These are phyloP conservation scores for Hippocampus mohnikei DNA, from an alignment of 2,113 vertebrate genomes.

Conservation along the genomic window DNA sequence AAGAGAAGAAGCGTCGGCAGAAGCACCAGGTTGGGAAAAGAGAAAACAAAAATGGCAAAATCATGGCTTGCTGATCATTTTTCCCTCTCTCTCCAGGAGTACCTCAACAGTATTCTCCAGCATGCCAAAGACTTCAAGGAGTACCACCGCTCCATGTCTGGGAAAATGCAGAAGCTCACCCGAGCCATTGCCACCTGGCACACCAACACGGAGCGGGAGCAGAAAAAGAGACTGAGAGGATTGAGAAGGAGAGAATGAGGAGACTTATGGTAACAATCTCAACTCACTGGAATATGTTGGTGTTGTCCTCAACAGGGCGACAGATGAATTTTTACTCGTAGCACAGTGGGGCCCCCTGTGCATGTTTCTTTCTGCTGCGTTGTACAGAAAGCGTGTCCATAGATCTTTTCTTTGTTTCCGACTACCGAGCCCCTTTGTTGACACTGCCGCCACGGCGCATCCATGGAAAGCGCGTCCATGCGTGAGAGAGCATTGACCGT, in stretches of 20 bases:
- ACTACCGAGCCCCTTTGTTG: too few relatives aligned
- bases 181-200: conserved; percentile 95
- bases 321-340: too few relatives aligned
- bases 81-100: conserved; percentile 76
- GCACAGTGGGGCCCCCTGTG: too few relatives aligned
- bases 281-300: neutral
- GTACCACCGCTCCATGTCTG: conserved; percentile 92
- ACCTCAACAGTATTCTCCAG: conserved; percentile 96
- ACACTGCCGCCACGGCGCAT: too few relatives aligned
- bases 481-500: too few relatives aligned
- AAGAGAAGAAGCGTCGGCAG: conserved; percentile 95
- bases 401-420: too few relatives aligned
- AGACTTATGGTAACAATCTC: conserved; percentile 88
- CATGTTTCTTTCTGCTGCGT: too few relatives aligned
- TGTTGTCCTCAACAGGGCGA: too few relatives aligned
- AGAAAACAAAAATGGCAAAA: neutral
- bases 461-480: too few relatives aligned
- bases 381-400: too few relatives aligned
- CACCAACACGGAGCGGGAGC: conserved; percentile 94
- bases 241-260: conserved; percentile 98
- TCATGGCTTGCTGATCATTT: neutral
- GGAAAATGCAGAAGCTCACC: conserved; percentile 94
- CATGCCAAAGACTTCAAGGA: conserved; percentile 99
- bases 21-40: conserved; percentile 86
- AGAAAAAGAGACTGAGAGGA: conserved; percentile 98